These are phyloP conservation scores for Phylloscopus trochilus DNA, from an alignment of 2,113 vertebrate genomes.

Conservation along the genomic window DNA sequence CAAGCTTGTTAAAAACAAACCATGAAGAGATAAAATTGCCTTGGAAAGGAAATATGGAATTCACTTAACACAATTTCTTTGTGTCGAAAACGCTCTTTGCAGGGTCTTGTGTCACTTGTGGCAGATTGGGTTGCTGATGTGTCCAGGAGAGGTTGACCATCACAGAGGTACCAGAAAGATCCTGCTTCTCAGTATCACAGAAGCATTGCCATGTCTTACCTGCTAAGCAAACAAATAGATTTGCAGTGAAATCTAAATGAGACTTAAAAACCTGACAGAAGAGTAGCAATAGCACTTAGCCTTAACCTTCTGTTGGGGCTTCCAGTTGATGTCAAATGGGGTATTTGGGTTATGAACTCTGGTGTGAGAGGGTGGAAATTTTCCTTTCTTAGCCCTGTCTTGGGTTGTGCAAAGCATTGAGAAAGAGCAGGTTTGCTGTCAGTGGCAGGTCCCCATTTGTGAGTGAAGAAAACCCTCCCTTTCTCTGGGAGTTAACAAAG, in stretches of 20 bases:
- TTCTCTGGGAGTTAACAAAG: neutral
- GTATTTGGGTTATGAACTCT: neutral
- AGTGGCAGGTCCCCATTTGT: neutral
- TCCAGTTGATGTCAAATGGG: neutral
- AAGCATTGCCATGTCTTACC: neutral
- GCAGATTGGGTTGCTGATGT: neutral
- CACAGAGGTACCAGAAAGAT: neutral
- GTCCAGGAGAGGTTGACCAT: neutral
- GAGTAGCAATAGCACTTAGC: neutral
- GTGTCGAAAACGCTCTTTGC: neutral
- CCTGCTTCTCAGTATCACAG: neutral
- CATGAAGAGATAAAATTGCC: neutral
- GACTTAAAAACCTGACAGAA: neutral
- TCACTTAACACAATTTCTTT: neutral
- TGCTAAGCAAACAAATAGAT: neutral
- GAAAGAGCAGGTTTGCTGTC: neutral
- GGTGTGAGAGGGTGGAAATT: neutral
- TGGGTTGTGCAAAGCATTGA: neutral
- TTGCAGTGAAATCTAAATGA: neutral
- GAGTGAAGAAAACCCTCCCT: neutral
- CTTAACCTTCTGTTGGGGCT: neutral
- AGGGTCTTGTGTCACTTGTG: neutral
- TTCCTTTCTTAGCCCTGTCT: neutral
- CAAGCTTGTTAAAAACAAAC: neutral
- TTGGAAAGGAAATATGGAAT: neutral